Conservation (phyloP, 1,140 invertebrate genomes). For the Drosophila lowei region DNA sequence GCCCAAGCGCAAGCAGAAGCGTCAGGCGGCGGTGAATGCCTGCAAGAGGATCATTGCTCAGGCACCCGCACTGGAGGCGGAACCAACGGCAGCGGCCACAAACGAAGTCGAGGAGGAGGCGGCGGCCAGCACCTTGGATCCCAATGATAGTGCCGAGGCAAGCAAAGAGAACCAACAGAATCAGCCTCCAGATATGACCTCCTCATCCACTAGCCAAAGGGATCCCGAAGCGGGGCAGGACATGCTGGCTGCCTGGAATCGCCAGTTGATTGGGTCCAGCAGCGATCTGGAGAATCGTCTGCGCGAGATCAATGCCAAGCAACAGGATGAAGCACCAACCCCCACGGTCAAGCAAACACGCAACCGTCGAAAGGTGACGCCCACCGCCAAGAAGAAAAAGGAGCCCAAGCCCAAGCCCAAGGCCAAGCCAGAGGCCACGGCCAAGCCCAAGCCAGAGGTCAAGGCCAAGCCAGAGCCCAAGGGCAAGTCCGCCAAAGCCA, state of each 20-base stretch:
- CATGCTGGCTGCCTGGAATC: conserved; percentile 63
- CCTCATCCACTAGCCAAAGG: too few relatives aligned
- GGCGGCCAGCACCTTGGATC: conserved; percentile 11
- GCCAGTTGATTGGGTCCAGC: conserved; percentile 49
- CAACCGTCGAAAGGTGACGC: conserved; percentile 7
- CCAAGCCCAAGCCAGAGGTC: conserved; percentile 21
- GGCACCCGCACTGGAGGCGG: conserved; percentile 6
- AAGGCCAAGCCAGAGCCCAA: conserved; percentile 16
- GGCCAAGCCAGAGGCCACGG: conserved; percentile 18
- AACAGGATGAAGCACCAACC: conserved; percentile 17
- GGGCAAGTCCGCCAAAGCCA: conserved; percentile 10
- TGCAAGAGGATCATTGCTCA: conserved; percentile 69
- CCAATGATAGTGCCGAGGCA: conserved; percentile 47
- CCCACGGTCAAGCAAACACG: neutral
- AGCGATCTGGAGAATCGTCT: conserved; percentile 65
- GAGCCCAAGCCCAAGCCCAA: conserved; percentile 5
- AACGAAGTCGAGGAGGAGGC: neutral
- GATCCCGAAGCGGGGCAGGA: conserved; percentile 6
- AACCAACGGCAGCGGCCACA: neutral
- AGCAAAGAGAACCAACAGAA: conserved; percentile 41
- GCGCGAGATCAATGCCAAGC: conserved; percentile 69
- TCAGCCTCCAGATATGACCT: neutral
- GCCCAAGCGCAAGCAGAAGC: conserved; percentile 68
- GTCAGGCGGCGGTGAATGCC: conserved; percentile 53
- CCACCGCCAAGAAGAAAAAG: conserved; percentile 24